A percentile compares a stretch with the other conserved stretches of the same genome.
phyloP scores from a whole-genome alignment of 2,888 invertebrate species.

The Sipha maydis region DNA sequence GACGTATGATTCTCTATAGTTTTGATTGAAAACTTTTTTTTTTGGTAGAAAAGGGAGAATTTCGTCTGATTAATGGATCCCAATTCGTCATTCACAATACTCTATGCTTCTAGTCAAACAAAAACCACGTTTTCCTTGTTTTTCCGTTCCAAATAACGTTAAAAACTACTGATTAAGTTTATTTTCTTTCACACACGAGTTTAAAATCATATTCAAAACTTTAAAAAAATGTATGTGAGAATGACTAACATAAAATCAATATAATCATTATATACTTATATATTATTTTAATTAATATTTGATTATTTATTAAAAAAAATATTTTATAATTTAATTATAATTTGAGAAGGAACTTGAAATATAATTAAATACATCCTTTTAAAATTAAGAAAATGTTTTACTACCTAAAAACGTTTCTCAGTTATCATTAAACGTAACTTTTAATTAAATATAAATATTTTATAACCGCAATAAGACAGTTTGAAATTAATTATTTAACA shows the following conservation, averaged over 20 bases:
- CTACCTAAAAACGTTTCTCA: not conserved
- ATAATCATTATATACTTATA: too few relatives aligned
- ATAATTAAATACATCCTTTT: not conserved
- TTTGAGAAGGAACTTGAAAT: not conserved
- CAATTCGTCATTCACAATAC: not conserved
- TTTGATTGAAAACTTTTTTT: slow-evolving; percentile 11
- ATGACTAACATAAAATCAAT: too few relatives aligned
- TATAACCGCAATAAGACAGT: not conserved
- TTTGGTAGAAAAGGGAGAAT: not conserved
- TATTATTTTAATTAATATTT: too few relatives aligned
- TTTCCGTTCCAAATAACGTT: not conserved
- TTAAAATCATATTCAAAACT: too few relatives aligned
- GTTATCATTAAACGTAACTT: not conserved
- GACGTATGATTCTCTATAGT: not conserved
- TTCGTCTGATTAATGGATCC: not conserved
- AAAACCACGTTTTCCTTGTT: not conserved
- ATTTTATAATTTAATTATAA: too few relatives aligned
- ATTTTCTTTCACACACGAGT: not conserved
- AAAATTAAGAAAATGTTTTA: not conserved
- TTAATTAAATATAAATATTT: not conserved
- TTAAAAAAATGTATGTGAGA: not conserved
- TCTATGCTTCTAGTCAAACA: not conserved
- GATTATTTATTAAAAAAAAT: too few relatives aligned
- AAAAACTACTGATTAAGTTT: not conserved
- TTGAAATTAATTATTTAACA: not conserved